Percentiles rank a stretch among this genome's conserved stretches.
Evolutionary conservation across 2,113 vertebrate species (phyloP).

Genomic region (Leuciscus idus): DNA sequence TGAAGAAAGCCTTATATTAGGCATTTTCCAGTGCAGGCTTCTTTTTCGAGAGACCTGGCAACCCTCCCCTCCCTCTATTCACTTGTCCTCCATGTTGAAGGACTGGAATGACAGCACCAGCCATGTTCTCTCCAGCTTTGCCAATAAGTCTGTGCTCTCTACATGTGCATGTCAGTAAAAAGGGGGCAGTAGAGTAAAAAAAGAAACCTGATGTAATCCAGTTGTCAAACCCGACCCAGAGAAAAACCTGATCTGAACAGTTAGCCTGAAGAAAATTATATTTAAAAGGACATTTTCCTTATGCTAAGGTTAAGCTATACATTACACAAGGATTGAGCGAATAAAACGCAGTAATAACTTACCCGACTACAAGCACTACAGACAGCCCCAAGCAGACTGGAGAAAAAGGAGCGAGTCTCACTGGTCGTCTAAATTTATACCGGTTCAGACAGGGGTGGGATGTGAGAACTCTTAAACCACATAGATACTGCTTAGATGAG

Average conservation of each 20-base stretch:
- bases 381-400: conserved; percentile 51
- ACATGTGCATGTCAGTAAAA: background rate
- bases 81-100: conserved; percentile 74
- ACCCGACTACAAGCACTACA: conserved; percentile 28
- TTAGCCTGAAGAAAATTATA: background rate
- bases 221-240: background rate
- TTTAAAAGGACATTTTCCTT: no score
- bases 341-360: background rate
- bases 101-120: conserved; percentile 51
- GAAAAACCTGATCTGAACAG: background rate
- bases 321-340: background rate
- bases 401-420: conserved; percentile 73
- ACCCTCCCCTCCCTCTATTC: conserved; percentile 34
- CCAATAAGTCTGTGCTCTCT: background rate
- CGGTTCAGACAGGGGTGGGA: conserved; percentile 41
- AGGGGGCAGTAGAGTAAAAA: background rate
- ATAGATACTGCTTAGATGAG: conserved; percentile 50
- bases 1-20: background rate
- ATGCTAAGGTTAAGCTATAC: no score
- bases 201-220: background rate
- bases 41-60: conserved; percentile 40
- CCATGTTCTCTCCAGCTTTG: conserved; percentile 73
- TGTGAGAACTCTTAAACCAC: conserved; percentile 44
- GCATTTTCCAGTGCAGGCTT: background rate
- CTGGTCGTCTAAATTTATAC: conserved; percentile 70